Conservation (phyloP, 2,797 vertebrate species). For the Morus bassanus region DNA sequence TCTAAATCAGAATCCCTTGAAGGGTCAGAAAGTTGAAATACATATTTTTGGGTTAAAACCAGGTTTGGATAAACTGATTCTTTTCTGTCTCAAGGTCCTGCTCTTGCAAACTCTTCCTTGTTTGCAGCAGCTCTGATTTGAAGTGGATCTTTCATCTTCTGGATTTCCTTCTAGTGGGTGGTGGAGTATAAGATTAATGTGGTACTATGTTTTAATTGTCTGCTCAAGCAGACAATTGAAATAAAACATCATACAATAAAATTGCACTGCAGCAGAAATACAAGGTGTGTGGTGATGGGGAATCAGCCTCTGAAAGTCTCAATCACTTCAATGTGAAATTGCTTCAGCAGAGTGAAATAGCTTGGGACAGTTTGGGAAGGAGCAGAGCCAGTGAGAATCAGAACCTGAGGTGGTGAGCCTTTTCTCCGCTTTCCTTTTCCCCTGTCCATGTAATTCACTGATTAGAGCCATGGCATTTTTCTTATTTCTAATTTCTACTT, state of each 20-base stretch:
- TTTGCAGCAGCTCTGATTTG: background rate
- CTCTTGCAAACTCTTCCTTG: background rate
- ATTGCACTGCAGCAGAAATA: background rate
- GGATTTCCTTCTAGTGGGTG: background rate
- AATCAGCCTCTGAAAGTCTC: background rate
- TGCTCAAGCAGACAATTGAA: background rate
- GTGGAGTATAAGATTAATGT: background rate
- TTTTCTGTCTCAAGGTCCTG: background rate
- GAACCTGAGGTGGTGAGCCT: background rate
- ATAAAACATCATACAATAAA: background rate
- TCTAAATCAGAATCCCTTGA: background rate
- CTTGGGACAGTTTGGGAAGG: background rate
- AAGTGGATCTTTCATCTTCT: background rate
- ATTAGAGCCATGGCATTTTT: background rate
- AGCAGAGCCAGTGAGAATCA: background rate
- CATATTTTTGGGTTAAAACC: accelerated
- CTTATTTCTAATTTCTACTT: background rate
- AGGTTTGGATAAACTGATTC: background rate
- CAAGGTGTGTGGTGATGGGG: background rate
- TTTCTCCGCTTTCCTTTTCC: background rate
- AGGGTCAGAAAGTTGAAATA: background rate
- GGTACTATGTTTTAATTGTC: slow-evolving; percentile 37
- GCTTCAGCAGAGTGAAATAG: background rate
- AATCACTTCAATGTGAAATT: background rate
- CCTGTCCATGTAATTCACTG: background rate